These are phyloP conservation scores for Echiichthys vipera DNA, from an alignment of 2,797 vertebrate species.

Conservation along the genomic window DNA sequence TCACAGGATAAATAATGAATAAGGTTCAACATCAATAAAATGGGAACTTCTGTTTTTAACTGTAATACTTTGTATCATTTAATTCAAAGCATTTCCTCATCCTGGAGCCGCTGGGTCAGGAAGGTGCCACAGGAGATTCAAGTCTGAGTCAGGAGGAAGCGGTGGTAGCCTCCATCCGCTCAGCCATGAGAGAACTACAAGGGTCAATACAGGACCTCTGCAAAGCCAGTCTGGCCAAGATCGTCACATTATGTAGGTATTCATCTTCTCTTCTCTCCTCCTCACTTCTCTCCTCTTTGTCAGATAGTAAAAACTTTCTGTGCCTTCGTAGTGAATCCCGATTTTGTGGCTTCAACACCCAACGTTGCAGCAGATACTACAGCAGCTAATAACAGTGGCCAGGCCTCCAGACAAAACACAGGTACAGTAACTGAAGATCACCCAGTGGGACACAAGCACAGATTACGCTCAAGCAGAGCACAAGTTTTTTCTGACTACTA, in stretches of 20 bases:
- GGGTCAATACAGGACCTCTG: conserved; percentile 68
- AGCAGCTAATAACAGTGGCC: conserved; percentile 1
- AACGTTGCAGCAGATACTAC: not conserved
- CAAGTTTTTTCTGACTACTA: not conserved
- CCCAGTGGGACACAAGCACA: not conserved
- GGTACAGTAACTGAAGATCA: conserved; percentile 35
- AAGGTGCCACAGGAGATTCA: conserved; percentile 4
- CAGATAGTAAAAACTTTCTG: not conserved
- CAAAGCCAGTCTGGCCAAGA: conserved; percentile 70
- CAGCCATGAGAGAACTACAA: conserved; percentile 69
- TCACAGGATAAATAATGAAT: not conserved
- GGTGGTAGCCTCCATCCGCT: conserved; percentile 60
- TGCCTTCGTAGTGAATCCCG: conserved; percentile 74
- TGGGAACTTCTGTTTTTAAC: not conserved
- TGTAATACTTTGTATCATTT: conserved; percentile 1
- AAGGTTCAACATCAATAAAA: not conserved
- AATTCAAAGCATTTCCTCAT: conserved; percentile 70
- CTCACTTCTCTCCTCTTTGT: not conserved
- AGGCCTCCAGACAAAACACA: conserved; percentile 22
- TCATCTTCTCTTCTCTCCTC: not conserved
- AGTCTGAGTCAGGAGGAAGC: conserved; percentile 50
- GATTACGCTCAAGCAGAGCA: not conserved
- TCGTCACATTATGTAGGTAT: conserved; percentile 68
- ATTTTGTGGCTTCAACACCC: conserved; percentile 1
- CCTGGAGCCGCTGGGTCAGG: conserved; percentile 45